Evolutionary conservation across 2,888 invertebrate species (phyloP).

Genomic region (Silvanus unidentatus): DNA sequence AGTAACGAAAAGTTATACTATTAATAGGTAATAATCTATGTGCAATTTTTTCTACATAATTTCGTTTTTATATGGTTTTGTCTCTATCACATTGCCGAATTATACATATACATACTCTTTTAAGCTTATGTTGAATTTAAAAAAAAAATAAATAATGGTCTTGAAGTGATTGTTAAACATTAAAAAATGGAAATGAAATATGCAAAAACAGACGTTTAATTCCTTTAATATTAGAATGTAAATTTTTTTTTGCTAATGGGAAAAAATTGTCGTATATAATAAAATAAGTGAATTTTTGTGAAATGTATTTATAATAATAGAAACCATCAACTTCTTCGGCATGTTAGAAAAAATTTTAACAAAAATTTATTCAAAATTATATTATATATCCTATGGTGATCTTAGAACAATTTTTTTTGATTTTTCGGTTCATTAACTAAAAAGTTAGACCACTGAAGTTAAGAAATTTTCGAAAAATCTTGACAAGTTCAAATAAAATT

Average conservation of each 20-base stretch:
- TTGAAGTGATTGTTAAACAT: too few relatives aligned
- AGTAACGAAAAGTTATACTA: neutral
- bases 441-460: too few relatives aligned
- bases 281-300: slow-evolving; percentile 23
- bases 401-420: too few relatives aligned
- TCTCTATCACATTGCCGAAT: slow-evolving; percentile 4
- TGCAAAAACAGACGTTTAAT: slow-evolving; percentile 5
- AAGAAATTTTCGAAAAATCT: too few relatives aligned
- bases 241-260: slow-evolving; percentile 8
- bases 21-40: neutral
- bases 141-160: too few relatives aligned
- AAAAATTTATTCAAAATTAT: slow-evolving; percentile 24
- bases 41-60: neutral
- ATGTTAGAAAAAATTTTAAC: too few relatives aligned
- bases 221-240: slow-evolving; percentile 6
- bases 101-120: too few relatives aligned
- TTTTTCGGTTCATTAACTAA: too few relatives aligned
- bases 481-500: too few relatives aligned
- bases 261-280: slow-evolving; percentile 16
- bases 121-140: too few relatives aligned
- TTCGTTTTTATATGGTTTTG: neutral
- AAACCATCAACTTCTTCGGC: slow-evolving; percentile 17
- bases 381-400: slow-evolving; percentile 34
- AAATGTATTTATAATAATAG: slow-evolving; percentile 31
- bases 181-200: too few relatives aligned